These are phyloP conservation scores for Drosophila funebris DNA, from an alignment of 1,140 invertebrate genomes.

Conservation along the genomic window DNA sequence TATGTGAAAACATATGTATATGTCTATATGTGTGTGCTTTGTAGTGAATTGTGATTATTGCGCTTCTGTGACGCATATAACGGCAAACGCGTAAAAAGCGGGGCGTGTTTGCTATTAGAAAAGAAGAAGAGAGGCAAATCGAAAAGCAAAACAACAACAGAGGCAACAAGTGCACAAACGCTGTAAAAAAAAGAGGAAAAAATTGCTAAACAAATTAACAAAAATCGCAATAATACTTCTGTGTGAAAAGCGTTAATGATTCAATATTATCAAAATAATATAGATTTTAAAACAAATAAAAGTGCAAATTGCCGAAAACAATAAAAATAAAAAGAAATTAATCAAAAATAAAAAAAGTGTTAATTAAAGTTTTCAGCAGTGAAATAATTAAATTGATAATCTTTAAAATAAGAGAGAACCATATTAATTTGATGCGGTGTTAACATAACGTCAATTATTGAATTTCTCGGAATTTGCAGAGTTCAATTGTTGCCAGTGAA, in stretches of 20 bases:
- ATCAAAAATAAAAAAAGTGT: slow-evolving; percentile 16
- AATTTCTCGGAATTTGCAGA: background rate
- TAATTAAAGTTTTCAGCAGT: slow-evolving; percentile 28
- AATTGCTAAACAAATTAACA: slow-evolving; percentile 16
- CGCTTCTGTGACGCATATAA: slow-evolving; percentile 62
- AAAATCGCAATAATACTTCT: slow-evolving; percentile 4
- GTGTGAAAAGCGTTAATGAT: slow-evolving; percentile 27
- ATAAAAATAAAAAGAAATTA: slow-evolving; percentile 20
- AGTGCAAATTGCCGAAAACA: slow-evolving; percentile 34
- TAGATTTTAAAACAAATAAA: slow-evolving; percentile 25
- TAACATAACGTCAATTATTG: background rate
- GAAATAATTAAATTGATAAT: slow-evolving; percentile 13
- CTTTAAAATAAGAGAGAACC: background rate
- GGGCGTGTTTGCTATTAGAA: slow-evolving; percentile 61
- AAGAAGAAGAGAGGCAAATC: slow-evolving; percentile 10
- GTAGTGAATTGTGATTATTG: slow-evolving; percentile 41
- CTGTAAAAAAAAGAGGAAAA: background rate
- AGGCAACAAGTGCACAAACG: slow-evolving; percentile 25
- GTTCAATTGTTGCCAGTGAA: background rate
- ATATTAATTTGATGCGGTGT: slow-evolving; percentile 9
- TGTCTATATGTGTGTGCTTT: background rate
- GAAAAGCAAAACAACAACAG: slow-evolving; percentile 15
- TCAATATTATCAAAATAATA: slow-evolving; percentile 32
- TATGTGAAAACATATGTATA: background rate
- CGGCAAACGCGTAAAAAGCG: slow-evolving; percentile 51